Evolutionary conservation across 2,113 vertebrate genomes (phyloP), one percentile per base, ranked within the genome.

Genomic region (Cheilinus undulatus): DNA sequence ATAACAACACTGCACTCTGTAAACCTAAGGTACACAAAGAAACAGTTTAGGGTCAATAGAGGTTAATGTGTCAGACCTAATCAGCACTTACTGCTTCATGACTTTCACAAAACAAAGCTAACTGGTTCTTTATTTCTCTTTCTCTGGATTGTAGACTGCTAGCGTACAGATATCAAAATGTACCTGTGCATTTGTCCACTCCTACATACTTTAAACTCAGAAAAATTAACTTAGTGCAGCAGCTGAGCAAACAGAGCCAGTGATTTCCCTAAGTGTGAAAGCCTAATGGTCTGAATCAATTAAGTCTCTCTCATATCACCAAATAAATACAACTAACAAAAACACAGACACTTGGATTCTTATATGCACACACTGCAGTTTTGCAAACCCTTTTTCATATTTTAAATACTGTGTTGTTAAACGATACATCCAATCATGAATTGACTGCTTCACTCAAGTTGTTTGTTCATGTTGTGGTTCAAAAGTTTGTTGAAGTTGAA

Each of bases 201-300:
- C 11, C 9, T 11, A 26, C 3, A 50, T 14, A 3, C 0, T 7
- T 42, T 30, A 60, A 54, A 42, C 32, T n/a, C 17, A 46, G 15
- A 15, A 60, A 14, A 27, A 14, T 10, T 62, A 34, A 36, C 28
- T 50, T 19, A 45, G 27, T 2, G 13, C 54, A 64, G 54, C 69
- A 68, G 80, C 77, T 84, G 80, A 51, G 34, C 56, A 56, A 78
- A 80, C 43, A 81, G 62, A 12, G 23, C 27, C 64, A 64, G 49
- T 77, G 76, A 73, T 80, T 80, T 77, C 56, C 46, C 50, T 38
- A 24, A 27, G 32, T 51, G 24, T 59, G 49, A 60, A 38, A 49
- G 12, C 54, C 22, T 36, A 36, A 76, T 68, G 71, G 78, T 46
- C 75, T 86, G 83, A 27, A 67, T n/a, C 19, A 68, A 5, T 14